A percentile compares a stretch with the other conserved stretches of the same genome.
phyloP scores from a whole-genome alignment of 92 coral and sea anemone species.

The Palythoa grandiflora region DNA sequence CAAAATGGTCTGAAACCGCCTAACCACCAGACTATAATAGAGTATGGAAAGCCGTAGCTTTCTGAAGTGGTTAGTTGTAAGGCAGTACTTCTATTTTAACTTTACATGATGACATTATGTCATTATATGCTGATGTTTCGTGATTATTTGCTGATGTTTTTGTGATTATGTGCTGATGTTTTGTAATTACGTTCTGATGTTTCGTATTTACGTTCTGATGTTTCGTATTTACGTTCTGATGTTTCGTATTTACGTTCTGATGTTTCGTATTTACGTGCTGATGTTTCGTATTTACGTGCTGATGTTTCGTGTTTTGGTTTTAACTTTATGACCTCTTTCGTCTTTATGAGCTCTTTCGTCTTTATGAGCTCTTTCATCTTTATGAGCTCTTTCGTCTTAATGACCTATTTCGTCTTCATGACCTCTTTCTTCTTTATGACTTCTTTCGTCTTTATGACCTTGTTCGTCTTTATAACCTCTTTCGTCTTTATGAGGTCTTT shows the following conservation, averaged over 20 bases:
- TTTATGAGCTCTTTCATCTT: too few species aligned
- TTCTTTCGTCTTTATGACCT: too few species aligned
- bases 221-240: not conserved
- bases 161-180: too few species aligned
- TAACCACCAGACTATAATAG: too few species aligned
- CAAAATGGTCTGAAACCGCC: too few species aligned
- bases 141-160: not conserved
- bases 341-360: not conserved
- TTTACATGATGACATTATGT: not conserved
- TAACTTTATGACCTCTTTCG: conserved; percentile 1
- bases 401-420: too few species aligned
- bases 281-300: not conserved
- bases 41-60: too few species aligned
- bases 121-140: not conserved
- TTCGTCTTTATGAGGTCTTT: too few species aligned
- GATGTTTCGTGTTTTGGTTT: not conserved
- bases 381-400: too few species aligned
- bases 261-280: conserved; percentile 12
- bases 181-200: not conserved
- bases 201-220: not conserved
- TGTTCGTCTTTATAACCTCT: too few species aligned
- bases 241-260: not conserved
- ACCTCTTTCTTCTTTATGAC: too few species aligned
- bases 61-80: too few species aligned
- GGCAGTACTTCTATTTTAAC: not conserved